Percentiles rank a stretch among this genome's conserved stretches.
Conservation (phyloP, 37 sponge, comb jelly and placozoan species). For the Eunapius fragilis region DNA sequence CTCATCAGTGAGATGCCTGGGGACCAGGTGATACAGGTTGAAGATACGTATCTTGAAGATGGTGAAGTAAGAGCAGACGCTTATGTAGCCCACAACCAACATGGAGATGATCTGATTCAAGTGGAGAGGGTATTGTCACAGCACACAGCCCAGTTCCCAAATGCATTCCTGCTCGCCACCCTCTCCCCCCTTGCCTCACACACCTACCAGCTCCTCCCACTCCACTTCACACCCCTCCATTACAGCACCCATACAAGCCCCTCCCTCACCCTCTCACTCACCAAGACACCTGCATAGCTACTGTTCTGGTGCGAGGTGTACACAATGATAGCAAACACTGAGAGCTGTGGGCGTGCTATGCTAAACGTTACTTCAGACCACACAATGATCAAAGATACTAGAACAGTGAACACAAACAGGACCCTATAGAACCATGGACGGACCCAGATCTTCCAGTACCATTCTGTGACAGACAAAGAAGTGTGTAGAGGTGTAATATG, state of each 20-base stretch:
- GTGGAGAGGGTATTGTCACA: too few species aligned
- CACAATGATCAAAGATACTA: conserved; percentile 79
- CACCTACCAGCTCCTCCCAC: too few species aligned
- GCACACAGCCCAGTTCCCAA: not conserved
- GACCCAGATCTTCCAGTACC: conserved; percentile 81
- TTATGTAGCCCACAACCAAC: conserved; percentile 83
- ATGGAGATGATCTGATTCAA: conserved; percentile 79
- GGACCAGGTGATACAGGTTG: conserved; percentile 94
- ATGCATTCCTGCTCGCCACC: too few species aligned
- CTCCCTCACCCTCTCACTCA: too few species aligned
- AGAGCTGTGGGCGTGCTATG: conserved; percentile 32
- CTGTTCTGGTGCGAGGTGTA: conserved; percentile 48
- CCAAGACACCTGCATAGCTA: conserved; percentile 36
- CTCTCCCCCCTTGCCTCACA: too few species aligned
- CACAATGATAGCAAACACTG: conserved; percentile 65
- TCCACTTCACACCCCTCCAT: conserved; percentile 49
- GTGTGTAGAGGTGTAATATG: not conserved
- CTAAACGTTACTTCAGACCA: conserved; percentile 86
- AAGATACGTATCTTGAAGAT: conserved; percentile 93
- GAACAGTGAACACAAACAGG: conserved; percentile 32
- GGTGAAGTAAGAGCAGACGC: conserved; percentile 95
- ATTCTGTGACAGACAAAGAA: conserved; percentile 56
- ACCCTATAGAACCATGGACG: conserved; percentile 64
- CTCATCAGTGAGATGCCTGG: conserved; percentile 92
- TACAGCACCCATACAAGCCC: too few species aligned